Evolutionary conservation across 2,113 vertebrate species (phyloP).

Genomic region (Campylorhamphus procurvoides): DNA sequence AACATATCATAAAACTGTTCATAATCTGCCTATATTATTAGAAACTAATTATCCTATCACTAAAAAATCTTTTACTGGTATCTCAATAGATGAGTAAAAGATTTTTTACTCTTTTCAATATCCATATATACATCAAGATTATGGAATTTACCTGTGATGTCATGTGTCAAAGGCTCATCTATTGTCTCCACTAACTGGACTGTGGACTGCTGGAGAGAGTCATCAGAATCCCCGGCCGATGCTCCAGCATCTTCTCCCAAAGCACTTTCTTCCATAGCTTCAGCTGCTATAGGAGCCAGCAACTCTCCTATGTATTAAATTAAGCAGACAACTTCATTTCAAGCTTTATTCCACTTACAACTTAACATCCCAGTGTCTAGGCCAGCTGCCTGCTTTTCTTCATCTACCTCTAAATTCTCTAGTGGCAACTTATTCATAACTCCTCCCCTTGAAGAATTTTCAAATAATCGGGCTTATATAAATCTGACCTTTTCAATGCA

Average conservation of each 20-base stretch:
- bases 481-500: background rate
- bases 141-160: conserved; percentile 87
- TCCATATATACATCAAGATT: background rate
- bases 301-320: conserved; percentile 83
- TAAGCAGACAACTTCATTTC: background rate
- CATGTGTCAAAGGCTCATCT: conserved; percentile 92
- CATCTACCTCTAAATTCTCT: background rate
- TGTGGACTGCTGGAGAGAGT: conserved; percentile 85
- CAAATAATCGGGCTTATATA: background rate
- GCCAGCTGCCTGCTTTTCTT: background rate
- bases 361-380: background rate
- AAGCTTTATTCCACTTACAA: background rate
- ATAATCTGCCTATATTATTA: background rate
- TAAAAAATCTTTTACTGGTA: background rate
- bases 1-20: background rate
- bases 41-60: background rate
- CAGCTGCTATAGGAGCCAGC: conserved; percentile 85
- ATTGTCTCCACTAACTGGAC: conserved; percentile 91
- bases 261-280: conserved; percentile 89
- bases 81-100: background rate
- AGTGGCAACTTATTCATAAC: background rate
- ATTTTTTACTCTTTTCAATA: background rate
- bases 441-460: background rate
- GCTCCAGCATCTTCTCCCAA: conserved; percentile 88
- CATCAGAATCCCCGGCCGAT: conserved; percentile 87